These are phyloP conservation scores for Simalia tracyae DNA, from an alignment of 2,797 vertebrate species.

Conservation along the genomic window DNA sequence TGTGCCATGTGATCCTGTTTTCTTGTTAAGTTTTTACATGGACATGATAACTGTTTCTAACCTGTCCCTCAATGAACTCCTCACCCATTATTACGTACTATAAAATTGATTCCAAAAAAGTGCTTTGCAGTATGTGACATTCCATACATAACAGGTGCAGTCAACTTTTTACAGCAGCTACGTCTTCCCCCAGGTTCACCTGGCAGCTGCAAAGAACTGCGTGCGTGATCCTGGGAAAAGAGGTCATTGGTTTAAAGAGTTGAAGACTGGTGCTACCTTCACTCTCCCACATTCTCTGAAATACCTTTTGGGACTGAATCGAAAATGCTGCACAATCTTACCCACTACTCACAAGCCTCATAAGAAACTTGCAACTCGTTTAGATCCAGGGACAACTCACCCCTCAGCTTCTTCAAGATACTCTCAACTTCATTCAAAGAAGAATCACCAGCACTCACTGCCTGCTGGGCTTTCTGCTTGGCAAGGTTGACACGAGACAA, in stretches of 20 bases:
- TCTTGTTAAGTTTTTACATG: neutral
- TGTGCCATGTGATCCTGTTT: neutral
- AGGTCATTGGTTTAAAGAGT: too few relatives aligned
- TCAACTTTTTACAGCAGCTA: neutral
- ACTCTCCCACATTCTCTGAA: neutral
- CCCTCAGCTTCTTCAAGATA: constrained; percentile 81
- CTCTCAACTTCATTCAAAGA: constrained; percentile 81
- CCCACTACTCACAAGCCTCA: neutral
- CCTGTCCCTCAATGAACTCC: neutral
- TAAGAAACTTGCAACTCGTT: neutral
- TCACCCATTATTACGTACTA: neutral
- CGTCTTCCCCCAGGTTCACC: neutral
- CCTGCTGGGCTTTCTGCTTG: constrained; percentile 75
- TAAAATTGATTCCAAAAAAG: neutral
- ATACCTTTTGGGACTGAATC: neutral
- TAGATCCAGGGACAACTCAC: constrained; percentile 63
- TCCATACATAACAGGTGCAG: neutral
- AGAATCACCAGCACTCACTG: constrained; percentile 75
- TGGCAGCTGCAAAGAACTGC: too few relatives aligned
- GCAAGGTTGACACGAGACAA: constrained; percentile 80
- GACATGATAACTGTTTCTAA: neutral
- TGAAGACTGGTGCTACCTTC: too few relatives aligned
- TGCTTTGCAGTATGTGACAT: neutral
- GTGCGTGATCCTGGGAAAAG: too few relatives aligned
- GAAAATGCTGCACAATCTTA: neutral